Percentiles rank a stretch among this genome's conserved stretches.
phyloP scores from a whole-genome alignment of 2,113 vertebrate genomes.

The Phoenicopterus ruber region DNA sequence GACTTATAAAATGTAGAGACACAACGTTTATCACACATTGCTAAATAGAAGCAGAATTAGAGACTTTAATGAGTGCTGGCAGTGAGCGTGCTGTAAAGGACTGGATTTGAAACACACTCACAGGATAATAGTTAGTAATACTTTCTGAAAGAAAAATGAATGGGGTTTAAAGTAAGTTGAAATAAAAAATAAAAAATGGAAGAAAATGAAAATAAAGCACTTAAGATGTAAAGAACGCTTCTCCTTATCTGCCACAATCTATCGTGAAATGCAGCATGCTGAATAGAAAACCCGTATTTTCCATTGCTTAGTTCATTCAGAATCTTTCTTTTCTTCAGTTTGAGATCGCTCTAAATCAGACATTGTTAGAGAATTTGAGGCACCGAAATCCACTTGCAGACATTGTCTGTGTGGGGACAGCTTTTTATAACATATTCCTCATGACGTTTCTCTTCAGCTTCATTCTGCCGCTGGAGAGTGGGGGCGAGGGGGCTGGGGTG shows the following conservation, averaged over 20 bases:
- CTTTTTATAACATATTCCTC: neutral
- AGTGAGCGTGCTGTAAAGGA: neutral
- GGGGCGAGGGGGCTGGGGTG: neutral
- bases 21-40: neutral
- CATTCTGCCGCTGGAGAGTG: neutral
- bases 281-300: neutral
- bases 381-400: conserved; percentile 4
- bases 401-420: neutral
- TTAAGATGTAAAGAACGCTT: neutral
- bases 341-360: neutral
- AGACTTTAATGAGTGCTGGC: neutral
- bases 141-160: neutral
- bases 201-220: conserved; percentile 11
- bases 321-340: neutral
- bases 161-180: neutral
- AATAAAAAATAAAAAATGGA: neutral
- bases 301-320: neutral
- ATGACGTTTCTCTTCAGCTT: neutral
- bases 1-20: neutral
- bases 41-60: neutral
- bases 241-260: neutral
- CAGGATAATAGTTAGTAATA: neutral
- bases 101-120: neutral
- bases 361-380: neutral
- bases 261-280: neutral